Percentiles rank a stretch among this genome's conserved stretches.
Evolutionary conservation across 1,140 invertebrate genomes (phyloP).

Genomic region (Heliconius hewitsoni): DNA sequence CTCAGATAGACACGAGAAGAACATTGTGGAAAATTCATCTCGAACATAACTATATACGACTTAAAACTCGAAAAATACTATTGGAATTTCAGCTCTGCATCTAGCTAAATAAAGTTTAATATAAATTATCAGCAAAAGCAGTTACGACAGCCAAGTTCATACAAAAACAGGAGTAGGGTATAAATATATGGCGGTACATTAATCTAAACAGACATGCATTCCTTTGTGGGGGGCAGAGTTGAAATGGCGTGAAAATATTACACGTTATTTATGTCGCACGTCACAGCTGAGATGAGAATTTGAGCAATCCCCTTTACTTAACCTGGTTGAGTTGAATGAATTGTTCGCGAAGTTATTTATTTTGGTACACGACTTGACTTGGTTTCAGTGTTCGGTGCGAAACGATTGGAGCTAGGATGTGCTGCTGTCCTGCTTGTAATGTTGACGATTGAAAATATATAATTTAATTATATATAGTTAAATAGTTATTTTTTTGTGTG

Average conservation of each 20-base stretch:
- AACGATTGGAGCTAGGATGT: neutral
- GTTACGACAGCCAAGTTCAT: conserved; percentile 39
- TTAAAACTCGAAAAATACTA: conserved; percentile 26
- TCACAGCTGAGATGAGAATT: conserved; percentile 57
- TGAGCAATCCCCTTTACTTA: conserved; percentile 41
- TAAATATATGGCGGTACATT: conserved; percentile 79
- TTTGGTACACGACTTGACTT: conserved; percentile 24
- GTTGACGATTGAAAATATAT: neutral
- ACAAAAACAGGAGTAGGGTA: conserved; percentile 59
- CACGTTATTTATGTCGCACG: conserved; percentile 72
- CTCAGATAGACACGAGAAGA: conserved; percentile 76
- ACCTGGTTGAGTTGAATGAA: conserved; percentile 34
- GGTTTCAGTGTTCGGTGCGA: neutral
- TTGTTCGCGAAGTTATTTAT: conserved; percentile 34
- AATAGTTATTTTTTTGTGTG: neutral
- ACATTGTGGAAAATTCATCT: conserved; percentile 76
- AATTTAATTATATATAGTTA: too few relatives aligned
- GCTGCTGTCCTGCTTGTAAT: neutral
- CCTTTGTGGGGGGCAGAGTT: conserved; percentile 73
- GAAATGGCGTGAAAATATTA: conserved; percentile 80
- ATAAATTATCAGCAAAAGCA: conserved; percentile 21
- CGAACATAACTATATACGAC: conserved; percentile 26
- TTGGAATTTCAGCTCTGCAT: conserved; percentile 29
- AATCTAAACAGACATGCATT: conserved; percentile 75
- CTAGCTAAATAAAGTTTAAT: conserved; percentile 29